A percentile compares a stretch with the other conserved stretches of the same genome.
These are phyloP conservation scores for Sweltsa coloradensis DNA, from an alignment of 1,140 invertebrate species.

Conservation along the genomic window DNA sequence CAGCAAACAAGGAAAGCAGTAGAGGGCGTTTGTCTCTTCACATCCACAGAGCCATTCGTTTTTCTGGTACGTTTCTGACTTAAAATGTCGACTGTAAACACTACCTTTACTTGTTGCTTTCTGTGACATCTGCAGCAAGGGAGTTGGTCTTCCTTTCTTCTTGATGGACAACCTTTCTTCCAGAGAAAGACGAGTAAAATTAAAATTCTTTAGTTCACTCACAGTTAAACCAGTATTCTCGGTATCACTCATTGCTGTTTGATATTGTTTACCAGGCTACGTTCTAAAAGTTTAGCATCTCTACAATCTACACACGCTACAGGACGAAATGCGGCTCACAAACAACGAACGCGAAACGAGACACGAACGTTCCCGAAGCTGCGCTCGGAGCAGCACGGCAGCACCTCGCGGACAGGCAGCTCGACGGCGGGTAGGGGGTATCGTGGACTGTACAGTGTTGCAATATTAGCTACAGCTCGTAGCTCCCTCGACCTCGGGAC, in stretches of 20 bases:
- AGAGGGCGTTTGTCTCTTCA: slow-evolving; percentile 1
- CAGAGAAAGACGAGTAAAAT: neutral
- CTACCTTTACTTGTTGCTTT: neutral
- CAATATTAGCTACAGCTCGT: too few relatives aligned
- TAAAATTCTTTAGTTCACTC: neutral
- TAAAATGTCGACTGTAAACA: neutral
- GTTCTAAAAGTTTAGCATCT: neutral
- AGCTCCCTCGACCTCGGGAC: too few relatives aligned
- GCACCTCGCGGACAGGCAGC: too few relatives aligned
- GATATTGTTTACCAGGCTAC: neutral
- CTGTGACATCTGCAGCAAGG: neutral
- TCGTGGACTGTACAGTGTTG: too few relatives aligned
- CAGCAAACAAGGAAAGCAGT: slow-evolving; percentile 6
- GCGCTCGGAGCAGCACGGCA: too few relatives aligned
- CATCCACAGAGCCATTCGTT: slow-evolving; percentile 7
- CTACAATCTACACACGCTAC: neutral
- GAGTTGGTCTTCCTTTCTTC: slow-evolving; percentile 1
- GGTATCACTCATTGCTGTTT: neutral
- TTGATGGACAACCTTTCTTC: neutral
- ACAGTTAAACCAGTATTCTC: neutral
- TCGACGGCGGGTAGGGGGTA: too few relatives aligned
- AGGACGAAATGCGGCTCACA: neutral
- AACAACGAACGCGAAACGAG: slow-evolving; percentile 1
- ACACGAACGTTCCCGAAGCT: neutral
- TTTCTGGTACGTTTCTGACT: slow-evolving; percentile 1